Conservation (phyloP, 2,888 invertebrate genomes). For the Yponomeuta malinellus region DNA sequence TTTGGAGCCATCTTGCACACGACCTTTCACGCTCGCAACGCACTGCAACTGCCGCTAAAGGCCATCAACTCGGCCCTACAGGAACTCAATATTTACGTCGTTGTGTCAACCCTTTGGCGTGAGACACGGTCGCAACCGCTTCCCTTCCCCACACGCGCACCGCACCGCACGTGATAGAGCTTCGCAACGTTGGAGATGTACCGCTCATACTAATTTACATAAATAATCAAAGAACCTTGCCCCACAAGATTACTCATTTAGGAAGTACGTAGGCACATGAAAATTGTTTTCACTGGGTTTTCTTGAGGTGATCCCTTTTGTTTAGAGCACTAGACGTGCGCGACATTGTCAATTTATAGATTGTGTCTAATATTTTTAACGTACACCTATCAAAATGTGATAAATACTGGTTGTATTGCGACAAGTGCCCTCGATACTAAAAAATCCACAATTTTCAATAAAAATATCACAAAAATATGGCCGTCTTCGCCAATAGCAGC, state of each 20-base stretch:
- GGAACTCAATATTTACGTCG: slow-evolving; percentile 19
- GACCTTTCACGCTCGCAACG: slow-evolving; percentile 31
- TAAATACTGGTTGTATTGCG: not conserved
- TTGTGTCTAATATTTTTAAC: not conserved
- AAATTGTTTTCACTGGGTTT: slow-evolving; percentile 52
- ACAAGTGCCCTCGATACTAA: not conserved
- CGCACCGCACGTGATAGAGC: slow-evolving; percentile 26
- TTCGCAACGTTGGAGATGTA: not conserved
- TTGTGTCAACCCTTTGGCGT: slow-evolving; percentile 5
- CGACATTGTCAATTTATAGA: not conserved
- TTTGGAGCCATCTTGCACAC: slow-evolving; percentile 75
- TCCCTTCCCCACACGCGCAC: slow-evolving; percentile 43
- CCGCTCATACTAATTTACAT: slow-evolving; percentile 35
- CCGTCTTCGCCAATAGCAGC: slow-evolving; percentile 36
- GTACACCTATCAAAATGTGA: not conserved
- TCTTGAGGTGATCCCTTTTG: slow-evolving; percentile 30
- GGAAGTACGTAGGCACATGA: slow-evolving; percentile 65
- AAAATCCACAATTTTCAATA: not conserved
- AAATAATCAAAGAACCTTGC: slow-evolving; percentile 63
- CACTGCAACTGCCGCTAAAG: slow-evolving; percentile 31
- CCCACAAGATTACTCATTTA: slow-evolving; percentile 63
- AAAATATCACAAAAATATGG: slow-evolving; percentile 38
- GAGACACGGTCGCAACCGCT: not conserved
- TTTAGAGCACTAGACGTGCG: not conserved
- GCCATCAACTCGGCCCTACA: slow-evolving; percentile 34